A percentile compares a stretch with the other conserved stretches of the same genome.
phyloP scores from a whole-genome alignment of 2,888 invertebrate genomes.

The Tetragonisca angustula region DNA sequence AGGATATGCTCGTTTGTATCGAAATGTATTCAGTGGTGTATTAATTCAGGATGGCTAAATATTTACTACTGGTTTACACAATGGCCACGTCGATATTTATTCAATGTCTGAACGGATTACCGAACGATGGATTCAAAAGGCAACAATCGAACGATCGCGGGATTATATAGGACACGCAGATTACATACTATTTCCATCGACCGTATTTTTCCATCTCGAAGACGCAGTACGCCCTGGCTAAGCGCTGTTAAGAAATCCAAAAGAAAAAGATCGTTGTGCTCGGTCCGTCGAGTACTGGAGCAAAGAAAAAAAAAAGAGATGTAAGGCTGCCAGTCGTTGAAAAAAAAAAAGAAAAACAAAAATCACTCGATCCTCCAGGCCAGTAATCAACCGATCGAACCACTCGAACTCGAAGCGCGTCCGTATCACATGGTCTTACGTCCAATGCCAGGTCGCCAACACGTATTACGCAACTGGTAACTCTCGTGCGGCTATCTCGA shows the following conservation, averaged over 20 bases:
- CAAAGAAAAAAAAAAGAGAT: neutral
- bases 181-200: no score
- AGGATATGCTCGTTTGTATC: no score
- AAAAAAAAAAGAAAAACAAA: neutral
- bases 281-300: neutral
- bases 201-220: neutral
- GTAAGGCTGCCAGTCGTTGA: neutral
- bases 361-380: neutral
- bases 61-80: no score
- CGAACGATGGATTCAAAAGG: neutral
- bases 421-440: conserved; percentile 1
- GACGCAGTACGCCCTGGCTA: neutral
- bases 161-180: no score
- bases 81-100: no score
- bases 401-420: neutral
- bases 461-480: conserved; percentile 31
- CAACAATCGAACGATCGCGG: neutral
- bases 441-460: neutral
- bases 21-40: no score
- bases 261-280: neutral
- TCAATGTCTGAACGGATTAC: no score
- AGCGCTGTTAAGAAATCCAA: neutral
- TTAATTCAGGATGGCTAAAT: no score
- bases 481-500: neutral
- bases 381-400: neutral